A percentile compares a stretch with the other conserved stretches of the same genome.
Evolutionary conservation across 2,888 invertebrate genomes (phyloP).

Genomic region (Mylabris sibirica): DNA sequence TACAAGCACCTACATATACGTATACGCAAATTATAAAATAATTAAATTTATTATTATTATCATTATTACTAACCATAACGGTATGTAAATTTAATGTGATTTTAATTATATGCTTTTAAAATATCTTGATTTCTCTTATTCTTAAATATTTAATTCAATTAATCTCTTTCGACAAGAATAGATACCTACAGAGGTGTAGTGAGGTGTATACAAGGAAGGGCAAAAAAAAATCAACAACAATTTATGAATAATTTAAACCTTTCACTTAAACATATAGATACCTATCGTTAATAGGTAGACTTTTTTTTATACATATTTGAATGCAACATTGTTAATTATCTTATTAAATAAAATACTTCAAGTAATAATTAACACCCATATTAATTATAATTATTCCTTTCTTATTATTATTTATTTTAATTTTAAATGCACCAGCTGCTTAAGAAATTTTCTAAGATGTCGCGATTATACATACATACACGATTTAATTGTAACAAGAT

Average conservation of each 20-base stretch:
- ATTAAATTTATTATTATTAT: not conserved
- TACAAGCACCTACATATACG: not conserved
- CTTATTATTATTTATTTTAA: no score
- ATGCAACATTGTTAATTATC: constrained; percentile 1
- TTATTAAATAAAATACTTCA: not conserved
- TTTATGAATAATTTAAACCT: not conserved
- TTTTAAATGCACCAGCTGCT: no score
- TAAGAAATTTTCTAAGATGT: no score
- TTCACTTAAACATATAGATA: constrained; percentile 4
- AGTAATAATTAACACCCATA: not conserved
- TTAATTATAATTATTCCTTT: not conserved
- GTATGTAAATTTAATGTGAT: not conserved
- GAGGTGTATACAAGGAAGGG: not conserved
- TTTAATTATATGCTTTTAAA: not conserved
- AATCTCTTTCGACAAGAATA: not conserved
- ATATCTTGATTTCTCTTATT: not conserved
- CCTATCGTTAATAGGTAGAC: not conserved
- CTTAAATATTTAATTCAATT: not conserved
- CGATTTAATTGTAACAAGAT: no score
- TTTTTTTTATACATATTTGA: not conserved
- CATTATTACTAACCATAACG: not conserved
- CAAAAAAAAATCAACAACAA: not conserved
- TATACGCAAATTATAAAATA: not conserved
- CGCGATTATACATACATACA: no score
- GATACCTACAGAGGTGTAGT: not conserved